Evolutionary conservation across 2,888 invertebrate genomes (phyloP).

Genomic region (Oxystoma pomonae): DNA sequence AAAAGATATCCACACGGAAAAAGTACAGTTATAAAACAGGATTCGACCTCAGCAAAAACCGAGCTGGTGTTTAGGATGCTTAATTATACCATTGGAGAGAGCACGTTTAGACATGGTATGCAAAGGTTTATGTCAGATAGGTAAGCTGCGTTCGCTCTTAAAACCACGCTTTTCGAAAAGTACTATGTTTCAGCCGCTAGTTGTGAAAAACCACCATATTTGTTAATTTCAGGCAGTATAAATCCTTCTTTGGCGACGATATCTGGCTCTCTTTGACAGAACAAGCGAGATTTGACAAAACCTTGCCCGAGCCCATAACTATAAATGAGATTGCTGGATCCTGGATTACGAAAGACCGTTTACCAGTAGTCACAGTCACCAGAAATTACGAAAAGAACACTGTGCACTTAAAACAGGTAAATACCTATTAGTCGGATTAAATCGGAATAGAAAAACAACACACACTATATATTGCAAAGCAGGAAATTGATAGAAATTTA

Average conservation of each 20-base stretch:
- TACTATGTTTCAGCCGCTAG: no score
- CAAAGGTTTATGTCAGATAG: constrained; percentile 63
- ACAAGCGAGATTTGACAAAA: constrained; percentile 59
- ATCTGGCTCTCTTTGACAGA: constrained; percentile 72
- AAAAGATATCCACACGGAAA: constrained; percentile 74
- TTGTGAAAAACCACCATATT: no score
- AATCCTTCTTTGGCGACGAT: constrained; percentile 74
- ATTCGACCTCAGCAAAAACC: constrained; percentile 70
- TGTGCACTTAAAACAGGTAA: constrained; percentile 62
- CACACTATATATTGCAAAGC: no score
- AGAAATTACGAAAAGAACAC: constrained; percentile 64
- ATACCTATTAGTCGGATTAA: no score
- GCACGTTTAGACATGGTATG: constrained; percentile 70
- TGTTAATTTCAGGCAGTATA: constrained; percentile 57
- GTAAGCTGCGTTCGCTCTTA: constrained; percentile 35
- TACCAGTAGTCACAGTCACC: constrained; percentile 69
- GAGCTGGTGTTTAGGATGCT: constrained; percentile 86
- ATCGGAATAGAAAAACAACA: no score
- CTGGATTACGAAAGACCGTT: constrained; percentile 78
- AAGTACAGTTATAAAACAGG: constrained; percentile 70
- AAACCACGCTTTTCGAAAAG: background rate
- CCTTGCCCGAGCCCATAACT: constrained; percentile 54
- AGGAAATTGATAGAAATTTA: no score
- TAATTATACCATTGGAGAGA: constrained; percentile 75
- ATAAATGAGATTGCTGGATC: constrained; percentile 70